Base-by-base conservation (phyloP, 2,113 vertebrate genomes). In the Petaurus breviceps region DNA sequence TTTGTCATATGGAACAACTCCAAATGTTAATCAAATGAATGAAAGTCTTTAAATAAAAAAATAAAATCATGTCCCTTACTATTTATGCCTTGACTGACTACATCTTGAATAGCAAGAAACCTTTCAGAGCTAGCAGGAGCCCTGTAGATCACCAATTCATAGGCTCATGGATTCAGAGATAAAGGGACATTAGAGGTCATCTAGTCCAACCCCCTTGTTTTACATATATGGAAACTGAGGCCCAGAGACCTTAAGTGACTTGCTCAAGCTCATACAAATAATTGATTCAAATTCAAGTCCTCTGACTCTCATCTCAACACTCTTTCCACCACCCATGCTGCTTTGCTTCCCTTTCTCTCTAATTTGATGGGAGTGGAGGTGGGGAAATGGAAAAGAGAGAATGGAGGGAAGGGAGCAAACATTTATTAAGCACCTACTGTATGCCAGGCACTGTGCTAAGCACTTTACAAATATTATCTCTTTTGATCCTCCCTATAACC, bases 211-310 rank as follows among this genome's bases (percentile, higher is more conserved):
- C 31, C 68, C 53, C 46, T 24, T 55, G 50, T 91, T 90, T 95
- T 61, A 77, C 46, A 90, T 57, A 96, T 53, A 51, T 94, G 47
- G 14, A 96, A 57, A 47, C 24, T 24, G 92, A 95, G 49, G 25
- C 46, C 55, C 43, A 92, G 37, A 54, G 46, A 0, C 54, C 23
- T 93, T 89, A 92, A 84, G 55, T 12, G 11, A 23, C 55, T 43
- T 53, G 49, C 24, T 52, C 57, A 84, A 46, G 11, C 3, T 92
- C 51, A 52, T 24, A 47, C 1, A 51, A 55, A 77, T 3, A 10
- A 7, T 51, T 14, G 90, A 6, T 10, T 68, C 52, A 47, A 94
- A n/a, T 0, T 1, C 16, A 91, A 51, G 31, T 92, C 11, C 31
- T 28, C 31, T 24, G 43, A 25, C 31, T 89, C 25, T 68, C 61